phyloP scores from a whole-genome alignment of 1,140 invertebrate genomes.

The Mizuhopecten yessoensis region DNA sequence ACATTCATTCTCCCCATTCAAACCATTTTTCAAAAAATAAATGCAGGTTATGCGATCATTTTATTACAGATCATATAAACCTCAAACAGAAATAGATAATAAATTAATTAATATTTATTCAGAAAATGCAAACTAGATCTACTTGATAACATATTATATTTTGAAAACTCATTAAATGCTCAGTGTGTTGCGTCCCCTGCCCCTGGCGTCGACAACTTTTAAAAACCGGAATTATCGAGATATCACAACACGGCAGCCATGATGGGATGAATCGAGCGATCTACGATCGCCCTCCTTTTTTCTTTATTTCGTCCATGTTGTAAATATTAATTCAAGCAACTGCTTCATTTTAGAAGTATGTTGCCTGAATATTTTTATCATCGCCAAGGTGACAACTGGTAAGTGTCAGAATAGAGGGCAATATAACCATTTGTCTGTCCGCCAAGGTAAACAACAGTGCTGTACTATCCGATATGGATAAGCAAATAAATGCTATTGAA shows the following conservation, averaged over 20 bases:
- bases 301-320: not conserved
- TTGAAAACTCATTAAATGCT: too few species aligned
- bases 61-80: too few species aligned
- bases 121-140: too few species aligned
- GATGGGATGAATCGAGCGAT: slow-evolving; percentile 3
- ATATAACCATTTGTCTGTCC: not conserved
- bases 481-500: too few species aligned
- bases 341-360: slow-evolving; percentile 39
- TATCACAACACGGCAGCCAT: not conserved
- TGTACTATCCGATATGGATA: too few species aligned
- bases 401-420: not conserved
- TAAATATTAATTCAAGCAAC: slow-evolving; percentile 3
- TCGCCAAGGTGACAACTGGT: slow-evolving; percentile 37
- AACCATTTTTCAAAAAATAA: too few species aligned
- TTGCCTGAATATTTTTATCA: slow-evolving; percentile 12
- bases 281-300: not conserved
- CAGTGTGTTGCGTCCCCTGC: not conserved
- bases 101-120: too few species aligned
- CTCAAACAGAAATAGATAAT: too few species aligned
- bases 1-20: too few species aligned
- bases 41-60: too few species aligned
- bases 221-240: not conserved
- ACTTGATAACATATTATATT: too few species aligned
- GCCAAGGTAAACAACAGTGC: too few species aligned
- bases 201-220: not conserved